Evolutionary conservation across 2,113 vertebrate genomes (phyloP).

Genomic region (Prochilodus magdalenae): DNA sequence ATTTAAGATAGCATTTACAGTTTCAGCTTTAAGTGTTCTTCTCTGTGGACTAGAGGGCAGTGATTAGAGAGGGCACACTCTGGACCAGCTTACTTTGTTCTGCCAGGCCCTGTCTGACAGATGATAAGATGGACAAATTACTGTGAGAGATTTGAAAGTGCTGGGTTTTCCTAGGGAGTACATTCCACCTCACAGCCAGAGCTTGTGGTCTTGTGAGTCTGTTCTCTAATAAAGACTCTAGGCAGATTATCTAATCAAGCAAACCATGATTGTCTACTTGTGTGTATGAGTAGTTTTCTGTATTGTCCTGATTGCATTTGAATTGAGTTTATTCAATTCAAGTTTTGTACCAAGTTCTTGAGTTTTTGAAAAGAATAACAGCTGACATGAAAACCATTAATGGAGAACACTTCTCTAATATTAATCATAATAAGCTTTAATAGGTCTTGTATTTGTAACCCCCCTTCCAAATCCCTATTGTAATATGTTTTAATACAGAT

Average conservation of each 20-base stretch:
- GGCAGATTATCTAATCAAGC: neutral
- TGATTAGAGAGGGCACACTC: neutral
- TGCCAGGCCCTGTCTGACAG: neutral
- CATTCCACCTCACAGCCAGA: neutral
- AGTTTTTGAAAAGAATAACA: no score
- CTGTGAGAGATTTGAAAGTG: neutral
- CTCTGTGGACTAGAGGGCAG: neutral
- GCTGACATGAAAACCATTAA: no score
- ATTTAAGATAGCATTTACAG: neutral
- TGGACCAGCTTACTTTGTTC: neutral
- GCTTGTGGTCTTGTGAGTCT: neutral
- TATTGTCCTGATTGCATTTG: no score
- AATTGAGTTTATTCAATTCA: no score
- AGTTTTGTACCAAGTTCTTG: no score
- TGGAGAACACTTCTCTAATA: no score
- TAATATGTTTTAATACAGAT: no score
- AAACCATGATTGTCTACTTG: neutral
- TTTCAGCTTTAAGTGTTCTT: neutral
- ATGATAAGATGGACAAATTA: slow-evolving; percentile 2
- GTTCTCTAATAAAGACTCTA: neutral
- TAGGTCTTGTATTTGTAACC: no score
- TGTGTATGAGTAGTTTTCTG: no score
- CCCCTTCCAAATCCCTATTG: no score
- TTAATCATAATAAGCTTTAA: no score
- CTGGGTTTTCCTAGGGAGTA: neutral